Evolutionary conservation across 1,140 invertebrate species (phyloP).

Genomic region (Planococcus citri): DNA sequence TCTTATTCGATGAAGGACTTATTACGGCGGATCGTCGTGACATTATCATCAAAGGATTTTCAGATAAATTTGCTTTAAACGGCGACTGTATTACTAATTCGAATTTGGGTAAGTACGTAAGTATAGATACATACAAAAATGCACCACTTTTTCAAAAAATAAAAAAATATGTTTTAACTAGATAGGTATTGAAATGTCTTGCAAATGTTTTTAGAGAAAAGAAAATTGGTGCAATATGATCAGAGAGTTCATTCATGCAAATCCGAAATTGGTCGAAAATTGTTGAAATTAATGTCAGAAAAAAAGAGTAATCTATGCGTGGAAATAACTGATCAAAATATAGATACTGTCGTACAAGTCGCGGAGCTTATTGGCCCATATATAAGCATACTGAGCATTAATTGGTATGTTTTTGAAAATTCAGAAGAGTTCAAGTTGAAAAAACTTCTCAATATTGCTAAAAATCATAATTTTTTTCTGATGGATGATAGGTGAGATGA

Average conservation of each 20-base stretch:
- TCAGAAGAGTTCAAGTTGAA: neutral
- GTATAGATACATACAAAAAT: no score
- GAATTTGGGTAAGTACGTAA: neutral
- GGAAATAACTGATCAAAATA: neutral
- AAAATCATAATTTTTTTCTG: neutral
- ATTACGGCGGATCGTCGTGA: neutral
- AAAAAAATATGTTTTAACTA: neutral
- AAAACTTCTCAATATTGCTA: neutral
- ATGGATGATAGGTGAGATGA: conserved; percentile 11
- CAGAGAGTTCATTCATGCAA: neutral
- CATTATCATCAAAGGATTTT: neutral
- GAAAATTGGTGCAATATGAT: neutral
- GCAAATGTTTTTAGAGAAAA: neutral
- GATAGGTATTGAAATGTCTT: neutral
- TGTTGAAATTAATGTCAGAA: neutral
- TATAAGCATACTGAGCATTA: neutral
- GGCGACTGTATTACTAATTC: neutral
- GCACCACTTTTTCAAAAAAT: neutral
- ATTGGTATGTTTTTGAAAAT: neutral
- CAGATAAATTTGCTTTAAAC: neutral
- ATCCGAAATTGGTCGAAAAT: neutral
- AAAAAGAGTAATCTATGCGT: neutral
- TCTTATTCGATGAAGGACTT: neutral
- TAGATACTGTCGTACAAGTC: neutral
- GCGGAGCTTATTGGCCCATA: neutral